These are phyloP conservation scores for Cheilosia grossa DNA, from an alignment of 2,888 invertebrate genomes.

Conservation along the genomic window DNA sequence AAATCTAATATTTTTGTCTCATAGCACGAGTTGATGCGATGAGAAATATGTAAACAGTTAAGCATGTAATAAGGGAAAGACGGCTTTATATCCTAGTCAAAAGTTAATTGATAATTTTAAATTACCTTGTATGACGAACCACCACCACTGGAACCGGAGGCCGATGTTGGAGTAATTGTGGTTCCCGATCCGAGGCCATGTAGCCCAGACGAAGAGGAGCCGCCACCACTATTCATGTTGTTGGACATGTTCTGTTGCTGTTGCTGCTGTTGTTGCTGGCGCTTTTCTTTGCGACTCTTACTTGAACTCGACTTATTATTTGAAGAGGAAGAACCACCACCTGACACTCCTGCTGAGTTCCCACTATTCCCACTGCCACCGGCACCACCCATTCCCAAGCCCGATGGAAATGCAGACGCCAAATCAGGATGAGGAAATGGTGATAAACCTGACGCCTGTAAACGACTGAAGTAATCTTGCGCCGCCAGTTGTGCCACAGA, in stretches of 20 bases:
- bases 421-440: constrained; percentile 88
- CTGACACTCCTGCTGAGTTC: constrained; percentile 80
- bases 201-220: constrained; percentile 81
- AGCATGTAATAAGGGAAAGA: too few species aligned
- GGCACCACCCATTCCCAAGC: constrained; percentile 78
- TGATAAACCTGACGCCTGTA: constrained; percentile 91
- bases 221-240: constrained; percentile 80
- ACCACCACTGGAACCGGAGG: constrained; percentile 76
- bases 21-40: too few species aligned
- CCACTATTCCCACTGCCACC: constrained; percentile 78
- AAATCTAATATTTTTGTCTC: too few species aligned
- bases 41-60: too few species aligned
- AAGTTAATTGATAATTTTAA: neutral
- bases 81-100: neutral
- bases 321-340: constrained; percentile 78
- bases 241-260: constrained; percentile 81
- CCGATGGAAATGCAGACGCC: constrained; percentile 85
- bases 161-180: constrained; percentile 80
- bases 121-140: constrained; percentile 80
- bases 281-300: constrained; percentile 82
- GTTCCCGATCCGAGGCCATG: constrained; percentile 81
- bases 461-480: constrained; percentile 92
- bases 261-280: constrained; percentile 79
- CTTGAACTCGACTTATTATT: constrained; percentile 80
- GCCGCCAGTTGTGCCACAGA: constrained; percentile 95